These are phyloP conservation scores for Epinotia ramella DNA, from an alignment of 2,888 invertebrate genomes.

Conservation along the genomic window DNA sequence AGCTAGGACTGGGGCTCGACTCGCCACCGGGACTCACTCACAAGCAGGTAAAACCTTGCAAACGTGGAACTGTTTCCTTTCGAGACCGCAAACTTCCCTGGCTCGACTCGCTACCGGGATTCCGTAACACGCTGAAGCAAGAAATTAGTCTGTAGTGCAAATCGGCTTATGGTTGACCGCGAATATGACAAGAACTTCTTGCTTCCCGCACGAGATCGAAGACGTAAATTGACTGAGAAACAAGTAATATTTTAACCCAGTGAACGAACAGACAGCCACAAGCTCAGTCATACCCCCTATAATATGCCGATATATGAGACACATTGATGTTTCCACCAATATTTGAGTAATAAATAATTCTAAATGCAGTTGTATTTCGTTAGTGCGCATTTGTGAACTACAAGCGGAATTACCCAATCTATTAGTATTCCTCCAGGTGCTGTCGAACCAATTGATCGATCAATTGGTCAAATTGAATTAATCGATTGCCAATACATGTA, in stretches of 20 bases:
- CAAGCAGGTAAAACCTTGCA: constrained; percentile 31
- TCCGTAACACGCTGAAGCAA: not conserved
- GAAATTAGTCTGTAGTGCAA: too few relatives aligned
- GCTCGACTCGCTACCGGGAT: constrained; percentile 84
- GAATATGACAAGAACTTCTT: too few relatives aligned
- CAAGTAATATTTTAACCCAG: not conserved
- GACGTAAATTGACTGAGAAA: not conserved
- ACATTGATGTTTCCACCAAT: not conserved
- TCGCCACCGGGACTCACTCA: constrained; percentile 91
- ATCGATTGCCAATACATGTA: too few relatives aligned
- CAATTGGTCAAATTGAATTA: too few relatives aligned
- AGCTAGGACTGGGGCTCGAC: constrained; percentile 81
- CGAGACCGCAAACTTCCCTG: constrained; percentile 73
- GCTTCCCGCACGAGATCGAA: too few relatives aligned
- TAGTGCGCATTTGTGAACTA: not conserved
- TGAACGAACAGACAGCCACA: not conserved
- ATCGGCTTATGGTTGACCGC: too few relatives aligned
- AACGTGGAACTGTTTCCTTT: constrained; percentile 74
- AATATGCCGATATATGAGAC: not conserved
- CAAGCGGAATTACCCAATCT: constrained; percentile 1
- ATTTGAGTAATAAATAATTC: not conserved
- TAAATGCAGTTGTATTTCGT: constrained; percentile 10
- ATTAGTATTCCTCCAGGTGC: not conserved
- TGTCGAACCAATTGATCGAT: too few relatives aligned
- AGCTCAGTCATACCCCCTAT: not conserved